Base-by-base conservation (phyloP, 2,797 vertebrate species). In the Pipistrellus nathusii region DNA sequence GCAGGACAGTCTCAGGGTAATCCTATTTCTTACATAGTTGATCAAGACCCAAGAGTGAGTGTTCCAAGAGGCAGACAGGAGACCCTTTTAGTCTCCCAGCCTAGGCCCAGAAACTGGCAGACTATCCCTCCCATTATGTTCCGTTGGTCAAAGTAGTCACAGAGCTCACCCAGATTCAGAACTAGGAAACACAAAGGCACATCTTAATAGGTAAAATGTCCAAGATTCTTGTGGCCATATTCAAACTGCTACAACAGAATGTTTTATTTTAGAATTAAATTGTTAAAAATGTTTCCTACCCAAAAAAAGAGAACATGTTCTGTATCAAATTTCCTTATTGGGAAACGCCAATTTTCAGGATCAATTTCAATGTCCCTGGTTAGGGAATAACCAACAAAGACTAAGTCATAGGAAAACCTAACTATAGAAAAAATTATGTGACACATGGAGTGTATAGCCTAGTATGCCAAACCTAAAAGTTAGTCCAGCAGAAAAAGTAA, bases 351-450 rank as follows among this genome's bases (percentile, higher is more conserved):
- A 51, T 77, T 84, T 82, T 88, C 55, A 81, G 51, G 15, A 59
- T 9, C 57, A 90, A 32, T 90, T 85, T 90, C 46, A 91, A 7
- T 68, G 35, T 72, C 86, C 41, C 14, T 21, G 75, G 27, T 77
- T 86, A 80, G 2, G 83, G 17, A n/a, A 55, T 66, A 85, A 30
- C 4, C 7, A 88, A 21, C 35, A 68, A 80, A 69, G 9, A 62
- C 64, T 11, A 76, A 90, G 25, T 85, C 64, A 66, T 30, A 84
- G 13, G 23, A 95, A 95, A 92, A 5, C 4, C 15, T 53, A 82
- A 89, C 78, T 51, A 88, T 3, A 46, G 41, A 80, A 77, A 23
- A 69, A 57, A 72, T 7, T 62, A 20, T 32, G 10, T 44, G 20
- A 87, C 35, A 71, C 15, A 59, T 76, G 32, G 13, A 93, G 6